Conservation (phyloP, 2,797 vertebrate species). For the Cyprinella venusta region DNA sequence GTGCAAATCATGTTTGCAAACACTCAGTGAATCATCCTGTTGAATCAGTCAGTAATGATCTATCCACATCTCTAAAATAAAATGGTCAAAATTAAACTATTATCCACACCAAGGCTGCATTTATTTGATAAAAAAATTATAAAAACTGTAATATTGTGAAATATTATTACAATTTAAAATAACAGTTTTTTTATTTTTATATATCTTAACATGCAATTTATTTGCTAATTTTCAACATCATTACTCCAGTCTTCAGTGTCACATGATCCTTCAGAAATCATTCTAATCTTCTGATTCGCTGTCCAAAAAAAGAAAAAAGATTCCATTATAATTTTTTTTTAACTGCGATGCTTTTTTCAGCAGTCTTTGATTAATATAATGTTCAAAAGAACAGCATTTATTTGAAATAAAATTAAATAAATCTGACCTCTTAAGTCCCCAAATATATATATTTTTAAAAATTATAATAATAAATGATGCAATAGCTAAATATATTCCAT, state of each 20-base stretch:
- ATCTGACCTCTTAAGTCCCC: neutral
- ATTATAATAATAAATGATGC: neutral
- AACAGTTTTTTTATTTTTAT: neutral
- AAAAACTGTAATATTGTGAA: neutral
- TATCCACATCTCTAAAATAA: neutral
- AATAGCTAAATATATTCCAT: neutral
- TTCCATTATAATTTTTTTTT: too few relatives aligned
- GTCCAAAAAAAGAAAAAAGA: neutral
- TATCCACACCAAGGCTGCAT: neutral
- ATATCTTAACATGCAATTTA: neutral
- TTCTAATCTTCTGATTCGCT: neutral
- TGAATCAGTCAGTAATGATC: neutral
- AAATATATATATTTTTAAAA: neutral
- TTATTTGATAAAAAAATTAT: neutral
- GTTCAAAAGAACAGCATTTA: neutral
- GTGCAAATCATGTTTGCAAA: neutral
- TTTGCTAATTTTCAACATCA: neutral
- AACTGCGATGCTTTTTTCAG: neutral
- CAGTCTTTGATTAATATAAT: neutral
- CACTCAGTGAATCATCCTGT: neutral
- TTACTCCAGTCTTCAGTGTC: neutral
- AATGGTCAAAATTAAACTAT: too few relatives aligned
- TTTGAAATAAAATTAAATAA: neutral
- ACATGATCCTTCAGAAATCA: too few relatives aligned
- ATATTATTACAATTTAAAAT: neutral